Conservation (phyloP, 2,797 vertebrate genomes). For the Lophius americanus region DNA sequence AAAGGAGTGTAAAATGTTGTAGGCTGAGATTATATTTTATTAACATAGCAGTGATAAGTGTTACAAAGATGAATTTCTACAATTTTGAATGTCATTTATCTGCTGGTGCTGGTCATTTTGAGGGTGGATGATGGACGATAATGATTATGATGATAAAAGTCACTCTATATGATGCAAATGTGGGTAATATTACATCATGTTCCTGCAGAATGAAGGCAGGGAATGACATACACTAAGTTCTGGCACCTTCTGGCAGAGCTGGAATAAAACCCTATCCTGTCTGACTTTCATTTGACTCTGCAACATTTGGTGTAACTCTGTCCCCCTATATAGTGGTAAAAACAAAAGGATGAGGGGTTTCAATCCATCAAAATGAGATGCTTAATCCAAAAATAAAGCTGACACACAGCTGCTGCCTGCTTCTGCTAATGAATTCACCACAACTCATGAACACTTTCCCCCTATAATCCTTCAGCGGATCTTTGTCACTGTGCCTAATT, state of each 20-base stretch:
- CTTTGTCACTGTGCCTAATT: conserved; percentile 26
- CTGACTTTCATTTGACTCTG: conserved; percentile 67
- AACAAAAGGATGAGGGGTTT: neutral
- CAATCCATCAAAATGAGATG: conserved; percentile 1
- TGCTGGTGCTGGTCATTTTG: conserved; percentile 26
- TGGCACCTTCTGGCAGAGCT: conserved; percentile 65
- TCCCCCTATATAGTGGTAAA: neutral
- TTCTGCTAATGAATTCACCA: conserved; percentile 58
- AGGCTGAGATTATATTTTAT: conserved; percentile 76
- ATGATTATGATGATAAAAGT: conserved; percentile 20
- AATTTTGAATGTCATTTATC: conserved; percentile 67
- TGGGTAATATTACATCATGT: conserved; percentile 46
- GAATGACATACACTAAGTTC: conserved; percentile 35
- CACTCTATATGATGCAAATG: conserved; percentile 50
- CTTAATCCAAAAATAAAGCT: conserved; percentile 55
- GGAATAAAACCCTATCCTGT: conserved; percentile 80
- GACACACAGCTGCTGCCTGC: conserved; percentile 45
- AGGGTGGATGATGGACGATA: conserved; percentile 27
- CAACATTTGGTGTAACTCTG: conserved; percentile 25
- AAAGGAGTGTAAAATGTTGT: conserved; percentile 62
- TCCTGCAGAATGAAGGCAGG: conserved; percentile 49
- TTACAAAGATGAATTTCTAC: conserved; percentile 59
- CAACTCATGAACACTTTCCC: conserved; percentile 34
- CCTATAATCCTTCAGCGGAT: conserved; percentile 43
- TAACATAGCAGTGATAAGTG: conserved; percentile 58